A percentile compares a stretch with the other conserved stretches of the same genome.
These are phyloP conservation scores for Oxycera nigricornis DNA, from an alignment of 2,888 invertebrate genomes.

Conservation along the genomic window DNA sequence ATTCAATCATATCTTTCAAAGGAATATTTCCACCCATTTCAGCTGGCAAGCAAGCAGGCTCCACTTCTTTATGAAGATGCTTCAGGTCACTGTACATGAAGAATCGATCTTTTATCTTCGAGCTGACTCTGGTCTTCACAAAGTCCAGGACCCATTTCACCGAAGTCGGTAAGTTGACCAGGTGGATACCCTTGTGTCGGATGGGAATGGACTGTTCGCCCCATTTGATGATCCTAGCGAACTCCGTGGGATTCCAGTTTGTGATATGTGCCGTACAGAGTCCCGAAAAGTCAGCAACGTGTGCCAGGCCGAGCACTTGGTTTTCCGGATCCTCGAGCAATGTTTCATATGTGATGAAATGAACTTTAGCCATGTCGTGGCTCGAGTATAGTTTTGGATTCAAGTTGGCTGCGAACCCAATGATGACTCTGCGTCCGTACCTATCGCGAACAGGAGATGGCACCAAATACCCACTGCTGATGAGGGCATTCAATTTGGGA, in stretches of 20 bases:
- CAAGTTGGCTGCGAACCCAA: conserved; percentile 70
- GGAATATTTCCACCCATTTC: conserved; percentile 77
- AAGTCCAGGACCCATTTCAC: conserved; percentile 80
- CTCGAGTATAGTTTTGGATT: conserved; percentile 72
- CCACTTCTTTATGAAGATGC: conserved; percentile 68
- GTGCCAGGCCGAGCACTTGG: conserved; percentile 78
- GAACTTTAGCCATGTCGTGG: conserved; percentile 74
- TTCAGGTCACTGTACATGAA: conserved; percentile 68
- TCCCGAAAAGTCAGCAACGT: conserved; percentile 73
- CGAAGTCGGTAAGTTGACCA: conserved; percentile 74
- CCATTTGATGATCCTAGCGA: conserved; percentile 74
- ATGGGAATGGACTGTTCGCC: conserved; percentile 83
- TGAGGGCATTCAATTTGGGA: conserved; percentile 68
- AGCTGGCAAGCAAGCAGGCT: conserved; percentile 71
- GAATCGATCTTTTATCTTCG: conserved; percentile 75
- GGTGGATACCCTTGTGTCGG: conserved; percentile 79
- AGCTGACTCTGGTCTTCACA: conserved; percentile 71
- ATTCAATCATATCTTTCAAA: conserved; percentile 73
- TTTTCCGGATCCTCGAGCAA: conserved; percentile 77
- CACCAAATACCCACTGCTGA: conserved; percentile 76
- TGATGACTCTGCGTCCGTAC: conserved; percentile 75
- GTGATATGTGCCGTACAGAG: conserved; percentile 71
- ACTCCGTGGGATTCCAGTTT: conserved; percentile 77
- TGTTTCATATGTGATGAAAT: conserved; percentile 76
- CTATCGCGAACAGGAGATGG: conserved; percentile 77